Evolutionary conservation across 2,113 vertebrate genomes (phyloP), one percentile per base, ranked within the genome.

Genomic region (Misgurnus mizolepis): DNA sequence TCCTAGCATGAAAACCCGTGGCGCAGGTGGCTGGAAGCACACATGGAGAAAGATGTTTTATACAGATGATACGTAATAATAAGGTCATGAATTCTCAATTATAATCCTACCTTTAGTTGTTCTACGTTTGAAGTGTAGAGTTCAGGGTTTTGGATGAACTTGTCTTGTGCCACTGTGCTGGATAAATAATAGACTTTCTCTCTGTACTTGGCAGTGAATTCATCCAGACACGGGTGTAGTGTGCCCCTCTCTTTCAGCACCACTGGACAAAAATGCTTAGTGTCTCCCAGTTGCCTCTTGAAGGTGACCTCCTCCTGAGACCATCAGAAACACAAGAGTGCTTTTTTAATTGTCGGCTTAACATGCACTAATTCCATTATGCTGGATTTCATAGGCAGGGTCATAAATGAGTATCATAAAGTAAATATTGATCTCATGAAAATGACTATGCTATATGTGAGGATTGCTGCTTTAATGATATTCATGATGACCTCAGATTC

Each of bases 251-350:
- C 94, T 87, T 95, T 96, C 80, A 99, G 90, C 85, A 90, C 90
- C 83, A 98, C 96, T 3, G 97, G 96, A 84, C 98, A 99, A 81
- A 95, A 98, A 85, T 96, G 91, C 27, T 91, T 93, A 41, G 95
- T 93, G 53, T 98, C 96, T 53, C 97, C 97, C 76, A 96, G 85
- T 17, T 91, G 87, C 66, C 94, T 95, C 85, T 87, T 88, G 5
- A 77, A 7, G 41, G 60, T 81, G 39, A 53, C 80, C 4, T 89
- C 90, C 88, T 95, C 93, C 86, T 85, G 91, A 94, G 95, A 88
- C 43, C 89, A 80, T 50, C 10, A 72, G 66, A 85, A 56, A 50
- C 10, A 66, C 27, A 49, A 64, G 39, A n/a, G 53, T 39, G 17
- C 34, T 58, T 15, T 40, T 68, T 6, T 12, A 6, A 40, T 34